phyloP scores from a whole-genome alignment of 2,888 invertebrate genomes.

The Tetranychus piercei region DNA sequence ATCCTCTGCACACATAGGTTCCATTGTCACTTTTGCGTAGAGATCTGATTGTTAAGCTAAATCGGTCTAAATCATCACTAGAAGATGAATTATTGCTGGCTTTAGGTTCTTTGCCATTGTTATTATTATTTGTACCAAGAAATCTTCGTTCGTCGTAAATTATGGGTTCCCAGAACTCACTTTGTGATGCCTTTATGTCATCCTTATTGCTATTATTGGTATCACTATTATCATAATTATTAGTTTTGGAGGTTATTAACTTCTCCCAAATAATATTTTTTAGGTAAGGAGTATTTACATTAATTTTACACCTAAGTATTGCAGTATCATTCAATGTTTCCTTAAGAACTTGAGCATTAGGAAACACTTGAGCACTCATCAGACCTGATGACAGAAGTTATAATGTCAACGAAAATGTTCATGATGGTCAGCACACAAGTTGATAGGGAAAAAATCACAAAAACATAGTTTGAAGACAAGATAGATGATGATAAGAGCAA shows the following conservation, averaged over 20 bases:
- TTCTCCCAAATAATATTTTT: neutral
- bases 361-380: neutral
- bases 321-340: neutral
- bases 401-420: neutral
- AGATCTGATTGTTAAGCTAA: conserved; percentile 36
- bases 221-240: neutral
- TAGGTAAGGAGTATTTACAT: neutral
- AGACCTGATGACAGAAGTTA: neutral
- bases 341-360: neutral
- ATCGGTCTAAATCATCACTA: neutral
- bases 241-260: neutral
- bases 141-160: neutral
- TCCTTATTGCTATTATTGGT: conserved; percentile 5
- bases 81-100: neutral
- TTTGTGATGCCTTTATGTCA: neutral
- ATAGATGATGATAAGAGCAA: neutral
- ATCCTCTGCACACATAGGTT: conserved; percentile 41
- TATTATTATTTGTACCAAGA: conserved; percentile 1
- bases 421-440: neutral
- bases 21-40: conserved; percentile 53
- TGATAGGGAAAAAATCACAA: neutral
- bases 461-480: neutral
- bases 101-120: neutral
- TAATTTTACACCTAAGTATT: neutral
- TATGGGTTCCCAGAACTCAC: neutral